These are phyloP conservation scores for Melinaea marsaeus DNA, from an alignment of 2,888 invertebrate species.

Conservation along the genomic window DNA sequence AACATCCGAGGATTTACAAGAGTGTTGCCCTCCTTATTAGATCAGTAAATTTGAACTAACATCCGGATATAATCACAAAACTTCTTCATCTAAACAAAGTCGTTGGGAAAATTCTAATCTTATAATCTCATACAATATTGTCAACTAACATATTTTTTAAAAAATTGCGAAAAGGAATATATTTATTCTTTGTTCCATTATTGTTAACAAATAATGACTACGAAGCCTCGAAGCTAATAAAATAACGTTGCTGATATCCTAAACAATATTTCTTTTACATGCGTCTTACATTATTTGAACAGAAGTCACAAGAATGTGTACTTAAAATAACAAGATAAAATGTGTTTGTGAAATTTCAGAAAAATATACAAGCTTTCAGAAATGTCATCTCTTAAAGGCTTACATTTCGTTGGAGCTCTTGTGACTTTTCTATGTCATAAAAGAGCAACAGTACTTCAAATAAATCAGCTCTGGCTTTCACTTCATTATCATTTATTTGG, in stretches of 20 bases:
- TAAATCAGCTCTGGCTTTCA: constrained; percentile 9
- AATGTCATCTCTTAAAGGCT: constrained; percentile 15
- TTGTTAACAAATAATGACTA: not conserved
- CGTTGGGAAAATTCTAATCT: no score
- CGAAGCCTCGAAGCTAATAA: not conserved
- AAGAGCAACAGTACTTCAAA: constrained; percentile 10
- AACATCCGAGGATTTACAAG: no score
- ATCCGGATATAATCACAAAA: no score
- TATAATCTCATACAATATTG: no score
- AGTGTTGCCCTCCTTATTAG: no score
- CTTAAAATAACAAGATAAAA: not conserved
- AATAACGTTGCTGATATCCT: constrained; percentile 2
- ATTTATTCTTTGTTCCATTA: constrained; percentile 9
- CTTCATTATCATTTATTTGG: constrained; percentile 6
- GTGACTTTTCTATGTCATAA: constrained; percentile 10
- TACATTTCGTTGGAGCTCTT: not conserved
- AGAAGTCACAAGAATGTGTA: no score
- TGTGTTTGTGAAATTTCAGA: constrained; percentile 1
- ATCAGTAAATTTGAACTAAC: no score
- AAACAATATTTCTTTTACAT: not conserved
- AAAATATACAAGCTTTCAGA: constrained; percentile 16
- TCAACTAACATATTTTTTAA: not conserved
- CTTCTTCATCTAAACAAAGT: no score
- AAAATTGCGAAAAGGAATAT: constrained; percentile 1
- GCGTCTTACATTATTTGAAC: no score